phyloP scores from a whole-genome alignment of 2,797 vertebrate species.

The Phrynocephalus guinanensis region DNA sequence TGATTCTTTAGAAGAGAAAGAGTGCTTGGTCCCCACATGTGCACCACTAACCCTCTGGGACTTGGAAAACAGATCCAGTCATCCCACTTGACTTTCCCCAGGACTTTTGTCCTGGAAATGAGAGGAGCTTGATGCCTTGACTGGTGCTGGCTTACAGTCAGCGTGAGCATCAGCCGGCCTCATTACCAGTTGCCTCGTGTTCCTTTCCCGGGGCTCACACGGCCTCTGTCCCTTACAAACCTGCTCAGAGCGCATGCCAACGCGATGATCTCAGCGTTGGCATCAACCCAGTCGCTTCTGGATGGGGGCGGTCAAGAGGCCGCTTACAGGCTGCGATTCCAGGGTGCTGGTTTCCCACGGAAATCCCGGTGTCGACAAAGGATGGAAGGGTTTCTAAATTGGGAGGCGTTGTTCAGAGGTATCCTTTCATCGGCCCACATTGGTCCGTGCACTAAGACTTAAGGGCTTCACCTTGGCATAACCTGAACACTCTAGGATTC shows the following conservation, averaged over 20 bases:
- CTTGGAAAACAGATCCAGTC: too few species aligned
- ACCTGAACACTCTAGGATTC: not conserved
- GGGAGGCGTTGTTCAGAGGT: too few species aligned
- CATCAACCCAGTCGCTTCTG: not conserved
- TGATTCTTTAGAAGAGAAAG: too few species aligned
- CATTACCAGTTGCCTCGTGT: not conserved
- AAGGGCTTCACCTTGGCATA: not conserved
- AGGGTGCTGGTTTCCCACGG: too few species aligned
- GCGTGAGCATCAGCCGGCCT: not conserved
- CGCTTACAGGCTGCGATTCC: not conserved
- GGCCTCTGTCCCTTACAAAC: not conserved
- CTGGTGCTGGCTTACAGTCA: not conserved
- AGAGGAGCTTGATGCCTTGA: too few species aligned
- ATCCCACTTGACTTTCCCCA: not conserved
- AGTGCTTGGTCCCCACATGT: too few species aligned
- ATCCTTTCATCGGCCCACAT: not conserved
- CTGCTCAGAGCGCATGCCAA: not conserved
- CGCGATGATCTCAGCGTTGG: not conserved
- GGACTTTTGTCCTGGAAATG: not conserved
- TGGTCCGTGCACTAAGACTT: not conserved
- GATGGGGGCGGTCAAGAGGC: not conserved
- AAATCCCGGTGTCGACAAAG: not conserved
- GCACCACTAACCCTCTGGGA: too few species aligned
- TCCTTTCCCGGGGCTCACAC: not conserved
- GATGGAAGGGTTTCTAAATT: too few species aligned